Percentiles rank a stretch among this genome's conserved stretches.
phyloP scores from a whole-genome alignment of 2,797 vertebrate genomes.

The Dallia pectoralis region DNA sequence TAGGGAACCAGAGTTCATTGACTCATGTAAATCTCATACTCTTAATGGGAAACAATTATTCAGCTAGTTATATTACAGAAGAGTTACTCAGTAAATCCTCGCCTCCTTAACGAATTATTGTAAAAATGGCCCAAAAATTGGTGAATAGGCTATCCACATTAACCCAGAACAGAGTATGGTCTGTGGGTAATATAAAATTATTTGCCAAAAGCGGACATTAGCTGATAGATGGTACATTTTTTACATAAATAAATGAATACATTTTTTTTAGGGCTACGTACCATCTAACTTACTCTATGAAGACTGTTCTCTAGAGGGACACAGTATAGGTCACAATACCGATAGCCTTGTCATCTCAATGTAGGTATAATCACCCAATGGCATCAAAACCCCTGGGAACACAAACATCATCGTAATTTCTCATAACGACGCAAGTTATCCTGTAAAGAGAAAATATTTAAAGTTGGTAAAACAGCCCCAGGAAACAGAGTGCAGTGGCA shows the following conservation, averaged over 20 bases:
- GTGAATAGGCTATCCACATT: background rate
- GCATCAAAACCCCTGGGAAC: background rate
- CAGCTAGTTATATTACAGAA: slow-evolving; percentile 15
- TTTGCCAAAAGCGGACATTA: background rate
- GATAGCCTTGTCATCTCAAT: background rate
- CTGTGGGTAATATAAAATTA: background rate
- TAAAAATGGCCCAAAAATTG: slow-evolving; percentile 18
- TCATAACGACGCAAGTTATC: too few species aligned
- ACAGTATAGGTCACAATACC: background rate
- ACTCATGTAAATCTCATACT: slow-evolving; percentile 34
- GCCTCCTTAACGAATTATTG: slow-evolving; percentile 9
- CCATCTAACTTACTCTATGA: background rate
- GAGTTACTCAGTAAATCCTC: slow-evolving; percentile 10
- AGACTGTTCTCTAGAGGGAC: background rate
- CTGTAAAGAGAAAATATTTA: too few species aligned
- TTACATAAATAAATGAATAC: background rate
- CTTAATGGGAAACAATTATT: slow-evolving; percentile 23
- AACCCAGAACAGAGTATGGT: background rate
- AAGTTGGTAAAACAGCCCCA: background rate
- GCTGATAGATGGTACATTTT: background rate
- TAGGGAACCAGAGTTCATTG: slow-evolving; percentile 20
- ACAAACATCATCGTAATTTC: background rate
- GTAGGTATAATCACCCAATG: background rate
- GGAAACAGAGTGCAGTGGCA: background rate
- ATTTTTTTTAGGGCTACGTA: background rate